Conservation (phyloP, 1,140 invertebrate species). For the Drosophila arawakana region DNA sequence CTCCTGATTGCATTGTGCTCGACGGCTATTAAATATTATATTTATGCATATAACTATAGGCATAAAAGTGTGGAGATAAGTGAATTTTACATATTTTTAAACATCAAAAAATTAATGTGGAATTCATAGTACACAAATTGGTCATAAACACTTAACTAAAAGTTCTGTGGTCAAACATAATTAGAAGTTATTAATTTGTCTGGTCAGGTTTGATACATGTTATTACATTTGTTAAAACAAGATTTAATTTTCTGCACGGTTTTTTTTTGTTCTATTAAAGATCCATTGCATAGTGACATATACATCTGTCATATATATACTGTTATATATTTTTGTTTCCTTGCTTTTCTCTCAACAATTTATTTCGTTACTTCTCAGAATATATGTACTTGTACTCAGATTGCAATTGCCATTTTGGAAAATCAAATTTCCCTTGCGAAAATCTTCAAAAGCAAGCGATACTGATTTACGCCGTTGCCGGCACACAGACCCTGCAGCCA, state of each 20-base stretch:
- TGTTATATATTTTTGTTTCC: not conserved
- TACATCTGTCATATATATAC: not conserved
- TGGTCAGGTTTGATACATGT: not conserved
- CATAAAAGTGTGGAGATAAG: not conserved
- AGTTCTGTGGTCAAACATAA: too few relatives aligned
- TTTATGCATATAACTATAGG: not conserved
- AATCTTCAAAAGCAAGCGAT: conserved; percentile 74
- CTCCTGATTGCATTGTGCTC: not conserved
- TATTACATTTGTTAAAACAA: not conserved
- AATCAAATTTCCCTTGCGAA: conserved; percentile 65
- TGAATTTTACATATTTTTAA: too few relatives aligned
- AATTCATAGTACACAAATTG: too few relatives aligned
- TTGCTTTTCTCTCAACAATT: not conserved
- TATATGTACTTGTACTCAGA: not conserved
- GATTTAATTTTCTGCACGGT: not conserved
- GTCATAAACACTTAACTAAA: too few relatives aligned
- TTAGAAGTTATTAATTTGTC: not conserved
- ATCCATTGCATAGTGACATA: not conserved
- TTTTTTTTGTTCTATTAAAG: not conserved
- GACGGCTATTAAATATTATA: not conserved
- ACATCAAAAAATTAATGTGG: too few relatives aligned
- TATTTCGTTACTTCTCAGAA: not conserved
- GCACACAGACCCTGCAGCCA: conserved; percentile 29
- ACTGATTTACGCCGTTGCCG: conserved; percentile 48
- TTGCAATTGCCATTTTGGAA: conserved; percentile 42